Evolutionary conservation across 2,888 invertebrate species (phyloP), one percentile per base, ranked within the genome.

Genomic region (Cistogaster globosa): DNA sequence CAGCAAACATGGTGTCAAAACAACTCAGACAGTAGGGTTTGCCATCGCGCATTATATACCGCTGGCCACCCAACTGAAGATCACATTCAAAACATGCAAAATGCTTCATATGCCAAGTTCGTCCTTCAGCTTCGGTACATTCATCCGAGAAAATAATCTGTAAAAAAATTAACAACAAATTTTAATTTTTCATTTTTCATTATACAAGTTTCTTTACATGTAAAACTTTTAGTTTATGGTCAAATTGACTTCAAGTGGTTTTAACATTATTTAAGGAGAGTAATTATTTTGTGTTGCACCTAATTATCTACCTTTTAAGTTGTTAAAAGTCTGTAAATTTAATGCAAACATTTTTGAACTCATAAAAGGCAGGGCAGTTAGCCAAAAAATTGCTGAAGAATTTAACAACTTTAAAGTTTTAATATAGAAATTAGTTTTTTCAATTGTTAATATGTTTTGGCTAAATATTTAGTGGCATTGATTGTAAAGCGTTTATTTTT

Each of bases 101-200:
- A 93, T 99, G 99, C 89, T 97, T 97, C 98, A 99, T 98, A 93
- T 99, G 99, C 99, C 99, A 99, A 36, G 98, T 98, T 86, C 98
- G 94, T 0, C 99, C 99, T 91, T 99, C 99, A 0, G 99, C 99
- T 93, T 99, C 99, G 11, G 99, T 99, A 93, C 99, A 99, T 93
- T 99, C 99, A 93, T 99, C 99, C 1, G 99, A 98, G 88, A 99
- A 95, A 90, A 99, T 99, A 86, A 99, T 98, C 97, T 98, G 94
- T 7, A 86, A 81, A 32, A 2, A 22, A 60, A 38, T 16, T 38
- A 38, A 57, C 45, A 58, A 36, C 8, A 26, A 36, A 60, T 12
- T 18, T 2, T 1, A 16, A 1, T 42, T n/a, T 7, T 14, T 55
- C 38, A 20, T 51, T 12, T 42, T 14, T 45, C 6, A 9, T 48